Conservation (phyloP, 2,113 vertebrate species). For the Paraplagusia blochii region DNA sequence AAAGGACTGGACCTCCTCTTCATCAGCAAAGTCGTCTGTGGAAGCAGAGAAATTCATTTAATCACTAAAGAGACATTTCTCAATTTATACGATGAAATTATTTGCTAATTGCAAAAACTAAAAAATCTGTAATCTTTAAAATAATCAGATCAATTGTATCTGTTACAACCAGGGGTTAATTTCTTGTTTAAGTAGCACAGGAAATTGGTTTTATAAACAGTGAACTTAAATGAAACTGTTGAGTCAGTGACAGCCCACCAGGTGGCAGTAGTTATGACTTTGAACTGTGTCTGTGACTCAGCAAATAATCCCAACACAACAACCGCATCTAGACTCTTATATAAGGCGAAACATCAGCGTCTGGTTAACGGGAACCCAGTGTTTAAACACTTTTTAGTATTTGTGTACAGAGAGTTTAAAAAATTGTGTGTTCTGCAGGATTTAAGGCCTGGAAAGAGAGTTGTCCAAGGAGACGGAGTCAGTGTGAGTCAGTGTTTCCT, state of each 20-base stretch:
- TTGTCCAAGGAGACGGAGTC: slow-evolving; percentile 15
- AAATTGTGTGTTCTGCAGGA: neutral
- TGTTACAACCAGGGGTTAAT: too few species aligned
- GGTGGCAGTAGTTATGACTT: slow-evolving; percentile 26
- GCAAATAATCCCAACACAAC: slow-evolving; percentile 9
- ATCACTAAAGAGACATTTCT: neutral
- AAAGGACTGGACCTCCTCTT: slow-evolving; percentile 98
- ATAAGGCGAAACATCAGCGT: slow-evolving; percentile 1
- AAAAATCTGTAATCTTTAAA: too few species aligned
- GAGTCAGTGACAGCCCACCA: slow-evolving; percentile 15
- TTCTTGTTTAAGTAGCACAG: too few species aligned
- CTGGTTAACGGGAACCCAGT: slow-evolving; percentile 8
- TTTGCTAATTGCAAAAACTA: too few species aligned
- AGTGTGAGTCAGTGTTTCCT: slow-evolving; percentile 48
- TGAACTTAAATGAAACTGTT: too few species aligned
- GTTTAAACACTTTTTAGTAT: neutral
- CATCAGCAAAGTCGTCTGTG: slow-evolving; percentile 93
- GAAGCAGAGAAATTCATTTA: neutral
- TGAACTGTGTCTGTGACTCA: slow-evolving; percentile 4
- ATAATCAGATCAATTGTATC: too few species aligned
- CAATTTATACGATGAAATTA: too few species aligned
- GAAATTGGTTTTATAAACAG: too few species aligned
- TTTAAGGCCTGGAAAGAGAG: slow-evolving; percentile 27
- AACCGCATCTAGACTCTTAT: slow-evolving; percentile 8
- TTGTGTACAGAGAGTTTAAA: neutral